These are phyloP conservation scores for Eupsittula cactorum DNA, from an alignment of 2,113 vertebrate species.

Conservation along the genomic window DNA sequence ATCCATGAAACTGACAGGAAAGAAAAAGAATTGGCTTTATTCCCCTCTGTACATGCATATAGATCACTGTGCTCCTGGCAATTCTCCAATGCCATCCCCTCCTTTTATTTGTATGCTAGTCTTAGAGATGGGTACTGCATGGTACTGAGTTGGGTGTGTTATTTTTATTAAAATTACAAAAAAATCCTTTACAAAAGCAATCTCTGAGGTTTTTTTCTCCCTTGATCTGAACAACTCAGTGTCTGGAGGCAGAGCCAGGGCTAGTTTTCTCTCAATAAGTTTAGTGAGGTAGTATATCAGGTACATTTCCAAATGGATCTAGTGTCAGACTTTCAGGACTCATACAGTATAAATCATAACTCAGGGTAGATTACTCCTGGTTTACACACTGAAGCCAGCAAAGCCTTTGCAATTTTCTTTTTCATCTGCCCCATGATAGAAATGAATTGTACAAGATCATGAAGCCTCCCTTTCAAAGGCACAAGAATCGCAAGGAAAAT, in stretches of 20 bases:
- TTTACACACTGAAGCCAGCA: neutral
- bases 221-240: neutral
- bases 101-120: neutral
- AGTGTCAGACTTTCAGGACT: neutral
- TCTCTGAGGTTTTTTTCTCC: neutral
- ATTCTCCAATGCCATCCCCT: neutral
- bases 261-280: neutral
- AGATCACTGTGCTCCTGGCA: neutral
- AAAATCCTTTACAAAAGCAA: neutral
- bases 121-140: neutral
- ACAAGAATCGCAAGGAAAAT: neutral
- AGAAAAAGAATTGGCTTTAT: neutral
- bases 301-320: neutral
- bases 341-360: neutral
- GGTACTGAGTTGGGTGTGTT: neutral
- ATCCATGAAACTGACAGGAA: neutral
- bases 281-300: neutral
- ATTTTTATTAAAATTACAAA: neutral
- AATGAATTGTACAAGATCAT: neutral
- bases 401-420: neutral
- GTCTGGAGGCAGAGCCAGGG: neutral
- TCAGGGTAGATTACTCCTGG: neutral
- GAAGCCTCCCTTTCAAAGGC: neutral
- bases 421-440: neutral
- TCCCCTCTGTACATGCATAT: neutral